Percentiles rank a stretch among this genome's conserved stretches.
Conservation (phyloP, 2,888 invertebrate species). For the Caenorhabditis sinica region DNA sequence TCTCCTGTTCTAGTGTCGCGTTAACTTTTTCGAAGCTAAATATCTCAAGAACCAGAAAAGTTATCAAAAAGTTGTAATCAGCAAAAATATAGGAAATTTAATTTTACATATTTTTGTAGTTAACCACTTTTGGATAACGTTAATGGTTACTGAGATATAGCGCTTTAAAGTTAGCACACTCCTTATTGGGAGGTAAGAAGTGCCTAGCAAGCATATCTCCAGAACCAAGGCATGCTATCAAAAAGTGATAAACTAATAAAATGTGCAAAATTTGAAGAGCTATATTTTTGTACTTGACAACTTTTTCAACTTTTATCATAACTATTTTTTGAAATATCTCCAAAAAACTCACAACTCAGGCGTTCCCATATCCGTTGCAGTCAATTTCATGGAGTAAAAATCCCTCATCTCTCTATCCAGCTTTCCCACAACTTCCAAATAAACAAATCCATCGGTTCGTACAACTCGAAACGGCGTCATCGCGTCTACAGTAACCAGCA, state of each 20-base stretch:
- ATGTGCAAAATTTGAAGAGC: background rate
- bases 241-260: background rate
- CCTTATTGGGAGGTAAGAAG: background rate
- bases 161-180: background rate
- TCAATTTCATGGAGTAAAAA: conserved; percentile 92
- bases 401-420: conserved; percentile 93
- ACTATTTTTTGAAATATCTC: too few species aligned
- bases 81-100: background rate
- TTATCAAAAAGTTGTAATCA: background rate
- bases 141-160: conserved; percentile 23
- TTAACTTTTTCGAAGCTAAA: background rate
- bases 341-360: conserved; percentile 37
- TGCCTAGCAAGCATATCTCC: too few species aligned
- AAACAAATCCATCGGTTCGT: conserved; percentile 87
- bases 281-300: too few species aligned
- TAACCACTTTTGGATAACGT: background rate
- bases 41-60: background rate
- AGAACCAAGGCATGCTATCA: background rate
- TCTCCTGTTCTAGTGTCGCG: too few species aligned
- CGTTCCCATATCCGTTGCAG: conserved; percentile 92
- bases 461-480: conserved; percentile 92
- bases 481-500: conserved; percentile 90
- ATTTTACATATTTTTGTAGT: background rate
- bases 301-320: too few species aligned
- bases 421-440: conserved; percentile 92